Base-by-base conservation (phyloP, 2,888 invertebrate genomes). In the Ethmia dodecea region DNA sequence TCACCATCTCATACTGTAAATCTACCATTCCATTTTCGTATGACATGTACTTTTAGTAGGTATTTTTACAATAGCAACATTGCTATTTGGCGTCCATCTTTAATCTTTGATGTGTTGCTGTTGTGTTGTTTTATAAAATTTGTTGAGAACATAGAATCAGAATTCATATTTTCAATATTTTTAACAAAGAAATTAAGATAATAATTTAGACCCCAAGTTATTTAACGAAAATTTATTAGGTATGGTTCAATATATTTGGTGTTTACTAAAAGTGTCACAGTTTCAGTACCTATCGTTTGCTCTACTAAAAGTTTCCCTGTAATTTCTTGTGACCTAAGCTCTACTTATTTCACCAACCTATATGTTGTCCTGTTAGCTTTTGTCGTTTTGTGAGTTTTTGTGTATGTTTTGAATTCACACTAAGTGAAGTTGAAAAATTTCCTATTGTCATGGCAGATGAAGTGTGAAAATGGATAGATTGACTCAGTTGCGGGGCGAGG, bases 71-170 rank as follows among this genome's bases (percentile, higher is more conserved):
- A 13, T 51, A 52, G 63, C 79, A 81, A 80, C 76, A 76, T 67
- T 54, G 67, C 62, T 68, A 77, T 77, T 78, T 78, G 71, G 84
- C 86, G 84, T 86, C 86, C 86, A 86, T 86, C 84, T 84, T 84
- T 80, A 71, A 68, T 76, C 70, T 71, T 77, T 79, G 77, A 74
- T 83, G 80, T 83, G 75, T 80, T 83, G 75, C 81, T 81, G 76
- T 80, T 83, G 77, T 83, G 76, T 79, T 80, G 73, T 77, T 75
- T 64, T 65, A 64, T 51, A 58, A 63, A 72, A 75, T 74, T 69
- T 71, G 55, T 59, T 60, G 59, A 51, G 68, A 63, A 65, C 61
- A 58, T 60, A 61, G 49, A 60, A 45, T 40, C 47, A 44, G 32
- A 38, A 37, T 38, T 38, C 40, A 33, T 43, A 31, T 31, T 36